These are phyloP conservation scores for Drosophila nannoptera DNA, from an alignment of 1,140 invertebrate species.

Conservation along the genomic window DNA sequence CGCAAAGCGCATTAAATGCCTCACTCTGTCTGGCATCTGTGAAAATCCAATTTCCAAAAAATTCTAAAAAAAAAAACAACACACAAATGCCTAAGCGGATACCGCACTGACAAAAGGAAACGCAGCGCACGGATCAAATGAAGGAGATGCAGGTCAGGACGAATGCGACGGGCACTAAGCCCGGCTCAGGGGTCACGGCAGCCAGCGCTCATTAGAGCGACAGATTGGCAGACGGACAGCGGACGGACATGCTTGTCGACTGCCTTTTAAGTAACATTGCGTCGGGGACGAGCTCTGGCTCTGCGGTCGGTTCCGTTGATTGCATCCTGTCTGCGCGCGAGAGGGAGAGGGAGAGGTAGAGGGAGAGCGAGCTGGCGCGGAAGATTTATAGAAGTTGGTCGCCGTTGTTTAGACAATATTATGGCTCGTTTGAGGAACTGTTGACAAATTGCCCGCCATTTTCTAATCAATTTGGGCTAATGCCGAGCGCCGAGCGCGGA, in stretches of 20 bases:
- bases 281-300: constrained; percentile 45
- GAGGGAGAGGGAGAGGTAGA: too few species aligned
- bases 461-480: constrained; percentile 64
- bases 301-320: constrained; percentile 58
- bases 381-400: constrained; percentile 38
- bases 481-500: neutral
- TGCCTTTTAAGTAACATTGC: constrained; percentile 70
- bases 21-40: constrained; percentile 58
- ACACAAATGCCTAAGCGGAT: constrained; percentile 22
- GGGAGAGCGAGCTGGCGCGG: neutral
- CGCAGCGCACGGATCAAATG: constrained; percentile 37
- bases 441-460: constrained; percentile 52
- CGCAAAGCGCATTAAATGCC: constrained; percentile 67
- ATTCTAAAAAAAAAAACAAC: constrained; percentile 7
- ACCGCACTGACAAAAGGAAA: constrained; percentile 20
- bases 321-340: constrained; percentile 20
- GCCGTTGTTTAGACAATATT: constrained; percentile 45
- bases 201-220: constrained; percentile 37
- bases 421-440: constrained; percentile 25
- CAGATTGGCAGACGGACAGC: too few species aligned
- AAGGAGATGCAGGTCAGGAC: constrained; percentile 30
- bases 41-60: constrained; percentile 74
- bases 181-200: constrained; percentile 7
- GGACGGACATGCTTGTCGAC: constrained; percentile 51
- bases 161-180: constrained; percentile 13